Conservation (phyloP, 1,140 invertebrate genomes). For the Calliopsis andreniformis region DNA sequence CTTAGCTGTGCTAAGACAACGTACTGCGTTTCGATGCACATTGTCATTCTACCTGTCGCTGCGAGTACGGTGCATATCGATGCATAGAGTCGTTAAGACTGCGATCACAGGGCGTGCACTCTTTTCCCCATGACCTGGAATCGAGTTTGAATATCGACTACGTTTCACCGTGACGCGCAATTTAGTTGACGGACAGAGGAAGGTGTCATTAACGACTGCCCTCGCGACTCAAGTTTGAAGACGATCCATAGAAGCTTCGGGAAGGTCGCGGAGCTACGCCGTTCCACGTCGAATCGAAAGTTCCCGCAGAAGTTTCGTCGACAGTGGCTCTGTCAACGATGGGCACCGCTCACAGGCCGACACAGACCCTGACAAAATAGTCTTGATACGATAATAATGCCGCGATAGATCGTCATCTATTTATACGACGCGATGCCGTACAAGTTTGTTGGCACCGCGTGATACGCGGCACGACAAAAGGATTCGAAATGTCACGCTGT, state of each 20-base stretch:
- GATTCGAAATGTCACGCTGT: background rate
- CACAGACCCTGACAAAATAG: background rate
- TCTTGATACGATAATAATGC: slow-evolving; percentile 39
- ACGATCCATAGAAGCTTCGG: background rate
- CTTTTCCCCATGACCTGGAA: background rate
- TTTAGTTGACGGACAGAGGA: background rate
- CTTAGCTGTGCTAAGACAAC: no score
- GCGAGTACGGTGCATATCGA: background rate
- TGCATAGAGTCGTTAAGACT: background rate
- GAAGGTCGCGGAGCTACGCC: background rate
- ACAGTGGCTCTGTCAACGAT: background rate
- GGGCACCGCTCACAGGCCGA: background rate
- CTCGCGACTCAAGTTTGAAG: no score
- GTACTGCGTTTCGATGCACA: no score
- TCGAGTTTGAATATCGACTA: slow-evolving; percentile 2
- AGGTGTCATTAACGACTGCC: background rate
- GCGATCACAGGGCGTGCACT: background rate
- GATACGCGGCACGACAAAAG: background rate
- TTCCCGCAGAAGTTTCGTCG: background rate
- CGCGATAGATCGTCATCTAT: slow-evolving; percentile 7
- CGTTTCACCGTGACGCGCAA: slow-evolving; percentile 8
- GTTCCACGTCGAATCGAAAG: no score
- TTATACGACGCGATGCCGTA: slow-evolving; percentile 5
- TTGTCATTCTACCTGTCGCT: background rate
- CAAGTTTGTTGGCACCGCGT: slow-evolving; percentile 1